Percentiles rank a stretch among this genome's conserved stretches.
phyloP scores from a whole-genome alignment of 2,888 invertebrate genomes.

The Autographa pulchrina region DNA sequence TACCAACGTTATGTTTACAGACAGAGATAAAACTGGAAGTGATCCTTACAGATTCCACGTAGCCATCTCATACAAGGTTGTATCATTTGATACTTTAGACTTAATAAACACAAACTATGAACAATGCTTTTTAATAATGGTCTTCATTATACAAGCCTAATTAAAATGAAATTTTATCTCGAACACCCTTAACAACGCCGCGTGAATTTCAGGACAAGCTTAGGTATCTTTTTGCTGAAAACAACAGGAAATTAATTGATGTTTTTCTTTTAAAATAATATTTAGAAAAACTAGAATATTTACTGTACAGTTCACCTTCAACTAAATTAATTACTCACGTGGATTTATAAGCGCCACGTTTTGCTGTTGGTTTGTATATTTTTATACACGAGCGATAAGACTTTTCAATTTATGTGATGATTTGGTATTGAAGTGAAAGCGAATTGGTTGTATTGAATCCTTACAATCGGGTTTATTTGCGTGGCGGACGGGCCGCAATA shows the following conservation, averaged over 20 bases:
- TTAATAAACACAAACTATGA: background rate
- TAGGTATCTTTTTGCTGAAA: background rate
- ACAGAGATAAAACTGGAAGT: constrained; percentile 27
- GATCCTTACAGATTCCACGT: constrained; percentile 34
- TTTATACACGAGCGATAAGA: constrained; percentile 32
- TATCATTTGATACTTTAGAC: background rate
- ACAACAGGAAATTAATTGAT: background rate
- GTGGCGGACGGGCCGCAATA: constrained; percentile 25
- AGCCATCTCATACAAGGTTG: background rate
- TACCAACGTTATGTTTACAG: constrained; percentile 38
- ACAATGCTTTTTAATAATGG: background rate
- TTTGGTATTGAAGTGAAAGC: constrained; percentile 12
- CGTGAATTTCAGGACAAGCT: background rate
- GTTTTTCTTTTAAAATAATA: constrained; percentile 1
- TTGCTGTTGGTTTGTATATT: constrained; percentile 17
- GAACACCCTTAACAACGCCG: constrained; percentile 16
- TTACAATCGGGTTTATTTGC: constrained; percentile 28
- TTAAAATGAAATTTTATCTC: constrained; percentile 41
- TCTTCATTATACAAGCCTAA: constrained; percentile 23
- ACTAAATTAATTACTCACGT: constrained; percentile 38
- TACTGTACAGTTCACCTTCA: constrained; percentile 32
- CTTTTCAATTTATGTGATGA: constrained; percentile 13
- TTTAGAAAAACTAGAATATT: background rate
- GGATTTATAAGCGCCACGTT: constrained; percentile 15
- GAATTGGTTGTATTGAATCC: constrained; percentile 39